phyloP scores from a whole-genome alignment of 2,888 invertebrate species.

The Eupsilia transversa region DNA sequence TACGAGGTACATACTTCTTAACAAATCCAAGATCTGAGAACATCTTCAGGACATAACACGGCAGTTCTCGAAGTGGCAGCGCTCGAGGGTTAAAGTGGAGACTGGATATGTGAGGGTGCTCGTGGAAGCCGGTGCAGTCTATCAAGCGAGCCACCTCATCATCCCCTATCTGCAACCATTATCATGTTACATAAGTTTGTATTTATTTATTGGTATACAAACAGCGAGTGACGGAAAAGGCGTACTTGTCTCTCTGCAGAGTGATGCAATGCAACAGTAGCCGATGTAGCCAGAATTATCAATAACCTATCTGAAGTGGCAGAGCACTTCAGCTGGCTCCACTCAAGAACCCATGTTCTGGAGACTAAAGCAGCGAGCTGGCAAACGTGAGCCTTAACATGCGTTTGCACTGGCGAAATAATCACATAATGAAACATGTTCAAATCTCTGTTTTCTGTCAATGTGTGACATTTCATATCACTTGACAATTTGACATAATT shows the following conservation, averaged over 20 bases:
- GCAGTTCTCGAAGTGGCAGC: slow-evolving; percentile 90
- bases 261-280: not conserved
- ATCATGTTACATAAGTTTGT: not conserved
- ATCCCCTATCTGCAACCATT: slow-evolving; percentile 89
- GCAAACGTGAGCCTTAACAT: not conserved
- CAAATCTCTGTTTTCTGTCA: too few species aligned
- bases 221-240: not conserved
- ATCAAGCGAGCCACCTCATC: slow-evolving; percentile 88
- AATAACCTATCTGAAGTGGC: not conserved
- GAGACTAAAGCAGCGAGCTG: not conserved
- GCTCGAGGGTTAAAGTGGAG: slow-evolving; percentile 91
- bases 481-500: too few species aligned
- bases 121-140: slow-evolving; percentile 89
- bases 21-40: slow-evolving; percentile 93
- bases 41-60: slow-evolving; percentile 92
- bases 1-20: slow-evolving; percentile 77
- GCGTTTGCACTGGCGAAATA: too few species aligned
- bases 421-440: too few species aligned
- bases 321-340: not conserved
- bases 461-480: too few species aligned
- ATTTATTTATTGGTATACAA: not conserved
- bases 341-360: not conserved
- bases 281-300: not conserved
- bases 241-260: not conserved
- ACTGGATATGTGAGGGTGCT: slow-evolving; percentile 86